Percentiles rank a stretch among this genome's conserved stretches.
Evolutionary conservation across 2,113 vertebrate genomes (phyloP).

Genomic region (Glaucidium brasilianum): DNA sequence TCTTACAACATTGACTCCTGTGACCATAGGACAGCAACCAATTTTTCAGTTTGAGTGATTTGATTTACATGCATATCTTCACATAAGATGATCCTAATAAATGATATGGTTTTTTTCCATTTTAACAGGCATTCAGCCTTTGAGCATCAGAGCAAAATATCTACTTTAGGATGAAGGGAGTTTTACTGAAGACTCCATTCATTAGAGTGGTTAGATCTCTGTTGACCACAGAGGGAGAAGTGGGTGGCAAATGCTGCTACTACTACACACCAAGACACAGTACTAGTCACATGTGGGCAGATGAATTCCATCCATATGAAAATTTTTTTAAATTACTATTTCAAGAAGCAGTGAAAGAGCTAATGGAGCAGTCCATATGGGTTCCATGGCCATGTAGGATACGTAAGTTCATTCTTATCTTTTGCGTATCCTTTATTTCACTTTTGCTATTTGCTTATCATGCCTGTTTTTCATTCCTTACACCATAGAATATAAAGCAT

Average conservation of each 20-base stretch:
- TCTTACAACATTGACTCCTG: background rate
- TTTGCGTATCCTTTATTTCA: background rate
- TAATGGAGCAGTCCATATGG: background rate
- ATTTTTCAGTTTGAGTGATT: fast-evolving
- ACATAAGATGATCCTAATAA: background rate
- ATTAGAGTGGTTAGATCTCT: background rate
- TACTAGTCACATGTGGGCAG: fast-evolving
- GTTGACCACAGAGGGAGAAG: background rate
- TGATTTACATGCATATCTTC: fast-evolving
- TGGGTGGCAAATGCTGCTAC: fast-evolving
- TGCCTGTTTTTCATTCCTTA: background rate
- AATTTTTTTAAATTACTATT: fast-evolving
- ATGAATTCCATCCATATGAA: background rate
- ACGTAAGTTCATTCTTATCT: background rate
- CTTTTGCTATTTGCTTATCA: background rate
- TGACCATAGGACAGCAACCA: background rate
- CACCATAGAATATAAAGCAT: background rate
- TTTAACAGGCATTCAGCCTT: background rate
- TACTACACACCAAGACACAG: background rate
- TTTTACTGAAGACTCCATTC: background rate
- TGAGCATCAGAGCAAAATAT: background rate
- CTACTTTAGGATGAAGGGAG: background rate
- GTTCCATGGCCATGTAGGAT: background rate
- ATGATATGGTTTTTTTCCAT: fast-evolving
- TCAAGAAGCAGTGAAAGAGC: background rate